Evolutionary conservation across 2,113 vertebrate species (phyloP).

Genomic region (Plecotus auritus): DNA sequence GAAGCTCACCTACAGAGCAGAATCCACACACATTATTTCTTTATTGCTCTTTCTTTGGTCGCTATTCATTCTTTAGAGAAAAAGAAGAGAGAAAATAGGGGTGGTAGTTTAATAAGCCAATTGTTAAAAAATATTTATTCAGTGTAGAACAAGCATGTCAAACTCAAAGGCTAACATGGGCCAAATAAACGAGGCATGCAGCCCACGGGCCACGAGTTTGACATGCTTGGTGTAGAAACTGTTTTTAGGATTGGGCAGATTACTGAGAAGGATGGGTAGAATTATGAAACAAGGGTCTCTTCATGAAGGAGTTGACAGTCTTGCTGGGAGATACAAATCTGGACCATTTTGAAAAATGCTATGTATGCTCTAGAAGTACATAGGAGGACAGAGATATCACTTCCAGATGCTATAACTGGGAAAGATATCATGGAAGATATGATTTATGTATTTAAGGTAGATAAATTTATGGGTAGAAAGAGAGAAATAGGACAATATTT

Average conservation of each 20-base stretch:
- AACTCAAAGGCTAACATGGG: no score
- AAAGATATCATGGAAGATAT: background rate
- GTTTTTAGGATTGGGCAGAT: background rate
- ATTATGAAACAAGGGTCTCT: background rate
- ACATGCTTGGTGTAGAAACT: background rate
- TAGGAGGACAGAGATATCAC: background rate
- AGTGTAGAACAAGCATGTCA: background rate
- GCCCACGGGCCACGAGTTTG: no score
- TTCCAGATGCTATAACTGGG: background rate
- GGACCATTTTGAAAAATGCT: background rate
- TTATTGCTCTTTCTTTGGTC: background rate
- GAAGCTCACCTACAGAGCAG: background rate
- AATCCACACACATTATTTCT: background rate
- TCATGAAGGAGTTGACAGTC: background rate
- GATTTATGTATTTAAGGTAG: background rate
- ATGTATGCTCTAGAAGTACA: background rate
- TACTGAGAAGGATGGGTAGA: constrained; percentile 1
- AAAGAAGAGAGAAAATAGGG: background rate
- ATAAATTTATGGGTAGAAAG: background rate
- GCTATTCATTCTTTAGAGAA: background rate
- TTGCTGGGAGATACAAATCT: background rate
- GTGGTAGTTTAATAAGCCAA: background rate
- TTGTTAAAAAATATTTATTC: background rate
- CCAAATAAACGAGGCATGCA: no score
- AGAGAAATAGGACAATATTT: background rate